phyloP scores from a whole-genome alignment of 2,888 invertebrate genomes.

The Apodemia mormo region DNA sequence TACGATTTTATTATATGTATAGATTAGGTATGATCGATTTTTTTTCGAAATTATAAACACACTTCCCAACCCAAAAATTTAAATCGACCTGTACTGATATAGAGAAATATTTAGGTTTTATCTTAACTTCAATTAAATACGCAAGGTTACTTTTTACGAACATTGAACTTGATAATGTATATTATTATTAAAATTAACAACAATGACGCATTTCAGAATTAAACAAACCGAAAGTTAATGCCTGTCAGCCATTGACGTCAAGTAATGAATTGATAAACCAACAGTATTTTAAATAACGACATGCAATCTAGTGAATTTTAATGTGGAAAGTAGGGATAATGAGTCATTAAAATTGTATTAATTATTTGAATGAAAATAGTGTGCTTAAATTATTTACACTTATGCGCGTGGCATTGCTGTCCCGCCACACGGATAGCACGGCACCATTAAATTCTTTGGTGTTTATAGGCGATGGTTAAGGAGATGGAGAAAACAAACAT shows the following conservation, averaged over 20 bases:
- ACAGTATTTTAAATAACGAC: conserved; percentile 19
- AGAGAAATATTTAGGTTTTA: neutral
- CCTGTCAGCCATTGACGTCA: conserved; percentile 35
- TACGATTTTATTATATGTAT: too few species aligned
- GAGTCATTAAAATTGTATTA: neutral
- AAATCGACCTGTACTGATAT: neutral
- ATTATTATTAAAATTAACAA: conserved; percentile 25
- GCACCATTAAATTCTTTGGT: too few species aligned
- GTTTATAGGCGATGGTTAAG: too few species aligned
- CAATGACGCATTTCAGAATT: conserved; percentile 33
- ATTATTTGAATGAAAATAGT: neutral
- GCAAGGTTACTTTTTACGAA: conserved; percentile 17
- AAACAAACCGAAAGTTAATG: conserved; percentile 27
- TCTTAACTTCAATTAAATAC: neutral
- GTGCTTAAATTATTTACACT: too few species aligned
- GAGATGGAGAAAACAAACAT: too few species aligned
- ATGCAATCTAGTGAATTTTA: conserved; percentile 14
- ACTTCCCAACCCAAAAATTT: neutral
- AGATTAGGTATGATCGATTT: too few species aligned
- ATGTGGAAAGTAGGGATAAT: conserved; percentile 8
- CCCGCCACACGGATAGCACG: too few species aligned
- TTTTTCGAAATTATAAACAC: too few species aligned
- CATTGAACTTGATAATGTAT: conserved; percentile 28
- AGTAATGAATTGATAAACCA: conserved; percentile 19
- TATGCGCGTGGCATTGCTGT: too few species aligned